Conservation (phyloP, 2,797 vertebrate species). For the Rhincodon typus region DNA sequence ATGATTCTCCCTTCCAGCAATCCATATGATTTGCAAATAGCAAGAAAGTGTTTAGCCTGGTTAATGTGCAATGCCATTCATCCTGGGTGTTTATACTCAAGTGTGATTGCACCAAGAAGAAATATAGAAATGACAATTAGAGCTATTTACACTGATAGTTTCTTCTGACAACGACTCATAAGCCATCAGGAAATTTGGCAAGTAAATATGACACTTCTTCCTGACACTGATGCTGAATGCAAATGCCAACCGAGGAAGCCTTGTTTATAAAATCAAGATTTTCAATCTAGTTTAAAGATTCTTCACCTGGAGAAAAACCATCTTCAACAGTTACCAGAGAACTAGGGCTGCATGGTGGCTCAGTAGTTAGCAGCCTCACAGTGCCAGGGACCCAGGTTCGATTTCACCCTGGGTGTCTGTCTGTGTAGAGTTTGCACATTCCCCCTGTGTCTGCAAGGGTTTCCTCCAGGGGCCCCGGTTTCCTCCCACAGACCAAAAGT, state of each 20-base stretch:
- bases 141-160: background rate
- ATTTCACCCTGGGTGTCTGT: no score
- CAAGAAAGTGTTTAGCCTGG: background rate
- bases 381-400: no score
- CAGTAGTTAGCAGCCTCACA: no score
- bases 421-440: no score
- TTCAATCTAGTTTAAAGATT: no score
- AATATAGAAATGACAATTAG: slow-evolving; percentile 3
- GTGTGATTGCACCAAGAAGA: background rate
- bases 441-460: no score
- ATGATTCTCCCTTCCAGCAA: background rate
- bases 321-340: background rate
- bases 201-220: background rate
- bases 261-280: background rate
- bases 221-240: background rate
- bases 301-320: no score
- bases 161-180: background rate
- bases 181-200: background rate
- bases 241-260: background rate
- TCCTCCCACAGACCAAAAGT: no score
- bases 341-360: no score
- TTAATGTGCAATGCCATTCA: background rate
- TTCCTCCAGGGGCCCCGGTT: no score
- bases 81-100: background rate
- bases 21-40: background rate